Base-by-base conservation (phyloP, 2,888 invertebrate species). In the Terebella lapidaria region DNA sequence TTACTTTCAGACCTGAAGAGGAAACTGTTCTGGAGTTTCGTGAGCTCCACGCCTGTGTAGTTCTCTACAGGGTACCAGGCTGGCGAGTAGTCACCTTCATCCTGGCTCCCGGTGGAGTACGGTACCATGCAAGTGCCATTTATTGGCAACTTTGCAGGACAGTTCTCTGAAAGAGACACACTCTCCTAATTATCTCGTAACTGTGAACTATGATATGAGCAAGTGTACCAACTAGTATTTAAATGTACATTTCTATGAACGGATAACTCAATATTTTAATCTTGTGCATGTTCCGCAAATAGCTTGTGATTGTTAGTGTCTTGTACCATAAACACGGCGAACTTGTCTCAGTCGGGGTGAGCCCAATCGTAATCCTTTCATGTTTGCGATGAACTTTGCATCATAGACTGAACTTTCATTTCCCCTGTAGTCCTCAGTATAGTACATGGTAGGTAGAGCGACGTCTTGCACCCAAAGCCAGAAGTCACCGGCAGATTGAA, bases 1-100 rank as follows among this genome's bases (percentile, higher is more conserved):
- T 69, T 61, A 0, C 63, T 25, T 2, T 71, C 68, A 4, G 67
- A 24, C 4, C 18, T 10, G 28, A 54, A 54, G 54, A 54, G 0
- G 54, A 54, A 58, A 45, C 42, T 35, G 42, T 35, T 35, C 10
- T n/a, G 10, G 42, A 35, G n/a, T n/a, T n/a, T n/a, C n/a, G n/a
- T 35, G n/a, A n/a, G n/a, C 10, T 15, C 42, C 10, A 35, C 42
- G n/a, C n/a, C 42, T 10, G 42, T 35, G 42, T 35, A 15, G n/a
- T 35, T 35, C 10, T n/a, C n/a, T 10, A 35, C 10, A 35, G 42
- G n/a, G n/a, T 35, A 10, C 42, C 42, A 35, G 10, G 10, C 42
- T 15, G 42, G 42, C 10, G 42, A 35, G n/a, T 15, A 35, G n/a
- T 10, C 10, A 10, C 10, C n/a, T n/a, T 35, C n/a, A 15, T 35